Percentiles rank a stretch among this genome's conserved stretches.
These are phyloP conservation scores for Meloidogyne hapla DNA, from an alignment of 1,140 invertebrate species.

Conservation along the genomic window DNA sequence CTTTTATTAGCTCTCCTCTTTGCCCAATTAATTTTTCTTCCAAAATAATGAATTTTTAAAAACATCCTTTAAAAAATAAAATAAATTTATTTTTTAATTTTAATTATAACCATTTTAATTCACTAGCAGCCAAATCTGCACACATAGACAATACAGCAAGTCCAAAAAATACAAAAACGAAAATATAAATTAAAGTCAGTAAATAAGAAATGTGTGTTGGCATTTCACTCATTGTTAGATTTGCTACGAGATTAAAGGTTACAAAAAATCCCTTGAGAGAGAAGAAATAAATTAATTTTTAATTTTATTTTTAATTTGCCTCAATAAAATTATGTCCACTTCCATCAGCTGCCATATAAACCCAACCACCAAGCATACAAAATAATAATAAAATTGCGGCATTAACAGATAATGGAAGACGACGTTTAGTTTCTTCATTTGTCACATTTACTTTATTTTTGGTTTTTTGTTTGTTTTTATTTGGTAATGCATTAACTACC, in stretches of 20 bases:
- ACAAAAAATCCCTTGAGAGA: slow-evolving; percentile 62
- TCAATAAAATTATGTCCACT: slow-evolving; percentile 26
- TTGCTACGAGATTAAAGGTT: slow-evolving; percentile 62
- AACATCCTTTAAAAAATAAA: slow-evolving; percentile 38
- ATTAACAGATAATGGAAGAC: slow-evolving; percentile 62
- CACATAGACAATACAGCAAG: slow-evolving; percentile 63
- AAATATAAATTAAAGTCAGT: slow-evolving; percentile 60
- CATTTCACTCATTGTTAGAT: slow-evolving; percentile 63
- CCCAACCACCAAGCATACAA: slow-evolving; percentile 61
- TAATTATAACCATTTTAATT: slow-evolving; percentile 51
- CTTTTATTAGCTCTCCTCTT: slow-evolving; percentile 45
- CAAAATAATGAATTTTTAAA: slow-evolving; percentile 63
- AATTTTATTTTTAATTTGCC: neutral
- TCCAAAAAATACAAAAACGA: slow-evolving; percentile 62
- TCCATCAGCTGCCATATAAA: slow-evolving; percentile 59
- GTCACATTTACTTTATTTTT: neutral
- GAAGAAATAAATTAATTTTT: neutral
- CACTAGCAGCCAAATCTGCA: slow-evolving; percentile 58
- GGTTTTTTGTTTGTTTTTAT: neutral
- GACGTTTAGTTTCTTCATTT: slow-evolving; percentile 33
- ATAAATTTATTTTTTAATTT: neutral
- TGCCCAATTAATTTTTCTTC: slow-evolving; percentile 62
- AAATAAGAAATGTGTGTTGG: slow-evolving; percentile 58
- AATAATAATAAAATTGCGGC: slow-evolving; percentile 61
- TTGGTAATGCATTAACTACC: neutral